Evolutionary conservation across 1,140 invertebrate genomes (phyloP), one percentile per base, ranked within the genome.

Genomic region (Drosophila orosa): DNA sequence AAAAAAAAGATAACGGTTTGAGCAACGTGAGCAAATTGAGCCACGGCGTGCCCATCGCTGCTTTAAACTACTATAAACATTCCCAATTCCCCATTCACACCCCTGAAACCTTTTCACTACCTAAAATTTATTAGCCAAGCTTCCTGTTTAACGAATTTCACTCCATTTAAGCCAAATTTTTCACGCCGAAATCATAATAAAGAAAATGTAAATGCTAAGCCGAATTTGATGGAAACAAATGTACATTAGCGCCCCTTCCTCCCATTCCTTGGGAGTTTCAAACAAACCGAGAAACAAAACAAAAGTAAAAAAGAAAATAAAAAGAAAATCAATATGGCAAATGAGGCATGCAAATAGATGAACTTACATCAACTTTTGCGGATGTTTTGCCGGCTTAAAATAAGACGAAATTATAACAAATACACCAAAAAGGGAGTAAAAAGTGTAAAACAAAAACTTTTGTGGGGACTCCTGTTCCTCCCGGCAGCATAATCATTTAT

Each of bases 401-500:
- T 58, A 42, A 40, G 27, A 33, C 29, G n/a, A 54, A 75, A 58
- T 65, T 50, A 50, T 57, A 65, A 50, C 27, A 54, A 44, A 45
- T 52, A 35, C 25, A 17, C 31, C 29, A 22, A 33, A 56, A 39
- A 24, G 35, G 35, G 15, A 56, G 33, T n/a, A n/a, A 9, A 74
- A 68, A 62, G 71, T 76, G 62, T 62, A 75, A 69, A 80, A 78
- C 48, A 78, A 73, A 60, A 80, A 44, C 56, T 63, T 81, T 50
- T 63, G 61, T 24, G 48, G 44, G 17, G 25, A 39, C 22, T 44
- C 44, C 31, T 13, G 2, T n/a, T 3, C 9, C 2, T 2, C 12
- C 50, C 1, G 68, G 61, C 55, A 66, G 79, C 67, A 83, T 89
- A 89, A 87, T 89, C 79, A 87, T 87, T 87, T 89, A 87, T 87